Evolutionary conservation across 2,888 invertebrate species (phyloP).

Genomic region (Drosophila tripunctata): DNA sequence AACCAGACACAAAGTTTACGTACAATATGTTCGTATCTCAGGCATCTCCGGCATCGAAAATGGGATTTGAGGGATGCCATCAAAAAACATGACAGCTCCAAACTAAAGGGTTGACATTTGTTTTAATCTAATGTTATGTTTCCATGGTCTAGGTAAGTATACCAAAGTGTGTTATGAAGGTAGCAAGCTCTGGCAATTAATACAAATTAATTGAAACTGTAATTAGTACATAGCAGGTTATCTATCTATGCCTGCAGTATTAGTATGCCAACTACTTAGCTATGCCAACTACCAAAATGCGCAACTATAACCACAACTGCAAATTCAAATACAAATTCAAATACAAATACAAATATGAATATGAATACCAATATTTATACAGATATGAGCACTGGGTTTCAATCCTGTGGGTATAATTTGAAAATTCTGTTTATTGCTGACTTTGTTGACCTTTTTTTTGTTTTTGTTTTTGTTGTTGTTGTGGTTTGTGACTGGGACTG

Average conservation of each 20-base stretch:
- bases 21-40: slow-evolving; percentile 4
- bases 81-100: slow-evolving; percentile 30
- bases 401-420: slow-evolving; percentile 50
- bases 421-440: slow-evolving; percentile 47
- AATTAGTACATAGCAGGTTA: slow-evolving; percentile 12
- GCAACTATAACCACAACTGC: slow-evolving; percentile 3
- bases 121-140: slow-evolving; percentile 8
- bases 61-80: slow-evolving; percentile 37
- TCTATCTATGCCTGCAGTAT: no score
- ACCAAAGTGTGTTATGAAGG: no score
- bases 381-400: slow-evolving; percentile 1
- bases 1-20: slow-evolving; percentile 35
- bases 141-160: no score
- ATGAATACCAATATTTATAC: slow-evolving; percentile 5
- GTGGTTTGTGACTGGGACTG: no score
- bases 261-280: slow-evolving; percentile 2
- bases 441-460: slow-evolving; percentile 37
- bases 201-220: slow-evolving; percentile 25
- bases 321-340: no score
- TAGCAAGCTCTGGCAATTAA: slow-evolving; percentile 15
- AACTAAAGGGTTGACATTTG: slow-evolving; percentile 23
- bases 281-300: slow-evolving; percentile 28
- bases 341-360: no score
- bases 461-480: no score
- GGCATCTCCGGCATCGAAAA: slow-evolving; percentile 24